Evolutionary conservation across 2,888 invertebrate species (phyloP).

Genomic region (Serrognathus titanus): DNA sequence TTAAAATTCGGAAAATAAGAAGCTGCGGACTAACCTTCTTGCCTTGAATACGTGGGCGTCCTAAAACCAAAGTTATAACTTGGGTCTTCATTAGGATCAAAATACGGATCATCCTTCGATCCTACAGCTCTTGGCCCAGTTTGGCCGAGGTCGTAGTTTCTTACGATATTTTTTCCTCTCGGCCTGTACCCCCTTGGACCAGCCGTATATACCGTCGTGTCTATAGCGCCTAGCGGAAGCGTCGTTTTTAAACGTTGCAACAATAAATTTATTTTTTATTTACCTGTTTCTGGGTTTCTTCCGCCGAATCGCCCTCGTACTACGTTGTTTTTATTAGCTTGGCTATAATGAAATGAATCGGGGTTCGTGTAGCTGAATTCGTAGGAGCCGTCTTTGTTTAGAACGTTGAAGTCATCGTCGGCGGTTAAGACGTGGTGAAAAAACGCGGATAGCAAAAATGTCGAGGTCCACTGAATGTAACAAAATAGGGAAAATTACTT

Average conservation of each 20-base stretch:
- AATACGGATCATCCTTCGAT: conserved; percentile 65
- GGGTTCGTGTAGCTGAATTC: conserved; percentile 73
- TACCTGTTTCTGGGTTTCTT: conserved; percentile 65
- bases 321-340: conserved; percentile 62
- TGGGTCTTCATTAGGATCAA: conserved; percentile 74
- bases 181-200: conserved; percentile 77
- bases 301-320: conserved; percentile 71
- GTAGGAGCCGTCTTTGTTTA: conserved; percentile 70
- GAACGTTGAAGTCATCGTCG: conserved; percentile 58
- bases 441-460: neutral
- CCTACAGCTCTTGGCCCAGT: conserved; percentile 54
- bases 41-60: conserved; percentile 64
- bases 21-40: conserved; percentile 48
- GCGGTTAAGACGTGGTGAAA: conserved; percentile 50
- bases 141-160: conserved; percentile 70
- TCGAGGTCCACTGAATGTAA: neutral
- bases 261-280: neutral
- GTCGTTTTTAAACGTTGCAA: neutral
- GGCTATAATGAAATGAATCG: conserved; percentile 67
- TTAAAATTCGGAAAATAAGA: neutral
- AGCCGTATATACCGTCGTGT: conserved; percentile 71
- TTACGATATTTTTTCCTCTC: conserved; percentile 69
- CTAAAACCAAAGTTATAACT: conserved; percentile 69
- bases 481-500: neutral
- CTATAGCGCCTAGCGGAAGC: conserved; percentile 52